Percentiles rank a stretch among this genome's conserved stretches.
Evolutionary conservation across 2,797 vertebrate species (phyloP).

Genomic region (Tiaroga cobitis): DNA sequence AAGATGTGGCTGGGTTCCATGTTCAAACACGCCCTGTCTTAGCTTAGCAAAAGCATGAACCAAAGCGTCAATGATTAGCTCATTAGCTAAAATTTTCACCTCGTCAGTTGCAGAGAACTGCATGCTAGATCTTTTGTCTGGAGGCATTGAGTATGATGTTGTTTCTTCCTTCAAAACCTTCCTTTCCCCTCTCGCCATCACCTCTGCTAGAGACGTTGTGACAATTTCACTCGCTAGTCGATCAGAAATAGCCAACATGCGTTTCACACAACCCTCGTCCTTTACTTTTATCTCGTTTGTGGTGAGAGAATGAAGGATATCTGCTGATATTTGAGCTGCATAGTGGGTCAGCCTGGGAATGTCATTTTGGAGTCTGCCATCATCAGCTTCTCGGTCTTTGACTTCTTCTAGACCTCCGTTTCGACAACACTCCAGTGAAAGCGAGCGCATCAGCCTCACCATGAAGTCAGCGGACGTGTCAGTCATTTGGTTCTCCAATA

Average conservation of each 20-base stretch:
- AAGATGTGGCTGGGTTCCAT: slow-evolving; percentile 24
- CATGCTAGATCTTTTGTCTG: slow-evolving; percentile 28
- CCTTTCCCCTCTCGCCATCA: slow-evolving; percentile 22
- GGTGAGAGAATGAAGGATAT: slow-evolving; percentile 66
- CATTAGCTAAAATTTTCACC: slow-evolving; percentile 54
- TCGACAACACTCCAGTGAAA: slow-evolving; percentile 65
- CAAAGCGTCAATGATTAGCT: slow-evolving; percentile 51
- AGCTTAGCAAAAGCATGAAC: slow-evolving; percentile 53
- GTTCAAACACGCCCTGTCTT: slow-evolving; percentile 28
- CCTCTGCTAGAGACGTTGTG: slow-evolving; percentile 65
- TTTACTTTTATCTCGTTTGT: slow-evolving; percentile 5
- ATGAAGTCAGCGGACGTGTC: slow-evolving; percentile 59
- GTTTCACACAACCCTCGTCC: slow-evolving; percentile 13
- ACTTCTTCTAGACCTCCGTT: slow-evolving; percentile 30
- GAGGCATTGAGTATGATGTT: slow-evolving; percentile 4
- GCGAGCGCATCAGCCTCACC: slow-evolving; percentile 71
- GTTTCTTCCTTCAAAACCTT: slow-evolving; percentile 11
- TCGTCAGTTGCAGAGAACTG: slow-evolving; percentile 25
- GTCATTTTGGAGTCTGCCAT: slow-evolving; percentile 3
- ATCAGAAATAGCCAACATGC: slow-evolving; percentile 61
- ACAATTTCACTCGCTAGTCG: slow-evolving; percentile 69
- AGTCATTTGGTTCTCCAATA: slow-evolving; percentile 35
- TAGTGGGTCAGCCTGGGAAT: slow-evolving; percentile 62
- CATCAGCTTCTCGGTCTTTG: not conserved
- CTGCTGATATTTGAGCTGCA: slow-evolving; percentile 69